phyloP scores from a whole-genome alignment of 2,113 vertebrate species.

The Trinectes maculatus region DNA sequence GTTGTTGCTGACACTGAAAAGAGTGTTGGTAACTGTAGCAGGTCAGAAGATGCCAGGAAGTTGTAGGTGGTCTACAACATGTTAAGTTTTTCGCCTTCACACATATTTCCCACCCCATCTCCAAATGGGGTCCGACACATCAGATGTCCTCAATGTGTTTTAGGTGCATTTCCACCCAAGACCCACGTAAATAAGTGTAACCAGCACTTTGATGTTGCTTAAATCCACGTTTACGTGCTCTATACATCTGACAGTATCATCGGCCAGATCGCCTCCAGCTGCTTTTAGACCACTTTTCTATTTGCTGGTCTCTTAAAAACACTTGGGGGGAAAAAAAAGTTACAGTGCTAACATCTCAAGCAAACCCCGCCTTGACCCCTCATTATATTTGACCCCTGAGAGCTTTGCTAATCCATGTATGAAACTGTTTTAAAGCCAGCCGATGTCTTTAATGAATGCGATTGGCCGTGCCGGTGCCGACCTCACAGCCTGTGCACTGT shows the following conservation, averaged over 20 bases:
- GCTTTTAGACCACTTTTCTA: constrained; percentile 26
- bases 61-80: no score
- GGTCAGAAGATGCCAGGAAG: no score
- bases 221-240: constrained; percentile 16
- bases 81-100: no score
- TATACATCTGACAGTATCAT: constrained; percentile 38
- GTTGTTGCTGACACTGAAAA: no score
- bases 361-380: constrained; percentile 66
- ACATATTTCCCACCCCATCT: no score
- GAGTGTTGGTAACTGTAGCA: no score
- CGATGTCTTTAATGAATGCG: constrained; percentile 67
- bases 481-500: constrained; percentile 27
- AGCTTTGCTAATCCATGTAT: constrained; percentile 75
- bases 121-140: no score
- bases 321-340: constrained; percentile 42
- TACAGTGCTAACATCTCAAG: constrained; percentile 44
- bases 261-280: constrained; percentile 9
- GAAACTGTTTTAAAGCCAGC: constrained; percentile 77
- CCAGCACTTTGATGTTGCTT: neutral
- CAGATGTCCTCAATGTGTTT: no score
- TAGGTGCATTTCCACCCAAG: no score
- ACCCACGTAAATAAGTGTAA: neutral
- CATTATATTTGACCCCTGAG: constrained; percentile 69
- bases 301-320: constrained; percentile 22
- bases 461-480: constrained; percentile 38